Conservation (phyloP, 2,113 vertebrate species). For the Vireo altiloquus region DNA sequence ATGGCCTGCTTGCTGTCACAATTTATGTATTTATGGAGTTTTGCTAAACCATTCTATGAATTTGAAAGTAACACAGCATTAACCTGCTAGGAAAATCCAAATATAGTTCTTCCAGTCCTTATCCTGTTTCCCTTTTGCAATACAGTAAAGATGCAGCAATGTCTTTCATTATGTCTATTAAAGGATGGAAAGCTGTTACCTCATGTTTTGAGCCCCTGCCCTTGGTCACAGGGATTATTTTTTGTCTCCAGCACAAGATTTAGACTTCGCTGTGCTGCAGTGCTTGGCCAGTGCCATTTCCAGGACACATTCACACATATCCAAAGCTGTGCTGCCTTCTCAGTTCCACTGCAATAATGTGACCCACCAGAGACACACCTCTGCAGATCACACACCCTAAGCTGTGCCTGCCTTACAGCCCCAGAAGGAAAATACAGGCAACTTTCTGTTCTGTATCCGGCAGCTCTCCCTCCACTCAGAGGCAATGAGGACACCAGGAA, state of each 20-base stretch:
- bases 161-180: background rate
- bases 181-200: background rate
- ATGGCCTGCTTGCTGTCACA: background rate
- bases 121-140: background rate
- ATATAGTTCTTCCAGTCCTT: background rate
- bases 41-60: background rate
- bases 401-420: background rate
- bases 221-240: background rate
- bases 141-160: background rate
- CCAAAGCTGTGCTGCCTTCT: background rate
- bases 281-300: background rate
- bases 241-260: background rate
- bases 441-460: background rate
- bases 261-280: background rate
- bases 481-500: background rate
- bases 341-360: background rate
- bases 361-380: background rate
- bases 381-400: background rate
- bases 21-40: background rate
- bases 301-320: background rate
- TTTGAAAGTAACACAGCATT: background rate
- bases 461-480: background rate
- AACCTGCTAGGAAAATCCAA: background rate
- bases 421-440: background rate
- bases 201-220: background rate